Evolutionary conservation across 2,888 invertebrate species (phyloP).

Genomic region (Dicyrtomina minuta): DNA sequence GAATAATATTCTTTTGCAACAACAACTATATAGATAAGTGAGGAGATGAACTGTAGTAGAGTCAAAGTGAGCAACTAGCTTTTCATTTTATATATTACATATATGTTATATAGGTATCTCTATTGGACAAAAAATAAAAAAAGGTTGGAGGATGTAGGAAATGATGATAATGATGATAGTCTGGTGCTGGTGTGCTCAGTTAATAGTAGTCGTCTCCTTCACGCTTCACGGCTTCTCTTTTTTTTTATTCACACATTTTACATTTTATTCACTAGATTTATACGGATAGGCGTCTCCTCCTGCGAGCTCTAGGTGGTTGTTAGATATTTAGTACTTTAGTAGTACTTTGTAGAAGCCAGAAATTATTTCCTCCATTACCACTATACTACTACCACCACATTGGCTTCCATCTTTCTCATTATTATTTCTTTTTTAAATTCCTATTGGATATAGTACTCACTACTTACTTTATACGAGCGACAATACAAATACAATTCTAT

Average conservation of each 20-base stretch:
- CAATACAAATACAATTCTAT: too few species aligned
- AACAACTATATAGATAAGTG: background rate
- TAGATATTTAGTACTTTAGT: background rate
- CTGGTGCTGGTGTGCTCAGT: too few species aligned
- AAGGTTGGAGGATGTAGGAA: background rate
- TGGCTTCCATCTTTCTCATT: too few species aligned
- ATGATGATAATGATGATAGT: background rate
- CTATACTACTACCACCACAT: background rate
- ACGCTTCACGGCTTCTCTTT: slow-evolving; percentile 21
- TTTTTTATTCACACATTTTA: slow-evolving; percentile 9
- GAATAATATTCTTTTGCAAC: background rate
- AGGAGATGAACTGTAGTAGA: too few species aligned
- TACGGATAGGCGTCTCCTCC: too few species aligned
- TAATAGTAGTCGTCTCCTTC: slow-evolving; percentile 16
- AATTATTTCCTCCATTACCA: background rate
- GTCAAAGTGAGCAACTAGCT: too few species aligned
- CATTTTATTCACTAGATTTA: background rate
- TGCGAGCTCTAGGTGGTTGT: too few species aligned
- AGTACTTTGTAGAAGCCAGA: too few species aligned
- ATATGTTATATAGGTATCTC: too few species aligned
- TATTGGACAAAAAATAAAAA: background rate
- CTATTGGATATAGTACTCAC: too few species aligned
- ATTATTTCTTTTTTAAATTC: background rate
- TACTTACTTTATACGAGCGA: too few species aligned
- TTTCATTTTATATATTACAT: too few species aligned